Conservation (phyloP, 2,888 invertebrate species). For the Tipula vernalis region DNA sequence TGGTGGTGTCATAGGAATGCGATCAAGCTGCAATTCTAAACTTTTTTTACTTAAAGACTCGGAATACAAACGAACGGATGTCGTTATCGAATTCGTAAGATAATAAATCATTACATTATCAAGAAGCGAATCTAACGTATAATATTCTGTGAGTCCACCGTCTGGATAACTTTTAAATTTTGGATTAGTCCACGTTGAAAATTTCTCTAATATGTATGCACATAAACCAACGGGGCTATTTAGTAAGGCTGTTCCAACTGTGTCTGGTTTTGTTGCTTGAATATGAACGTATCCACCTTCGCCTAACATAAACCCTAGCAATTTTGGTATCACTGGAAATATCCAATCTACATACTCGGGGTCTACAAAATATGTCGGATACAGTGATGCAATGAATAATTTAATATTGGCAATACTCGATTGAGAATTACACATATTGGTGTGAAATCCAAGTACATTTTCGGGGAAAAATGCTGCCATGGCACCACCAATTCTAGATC, state of each 20-base stretch:
- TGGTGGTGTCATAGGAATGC: conserved; percentile 55
- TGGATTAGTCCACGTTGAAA: conserved; percentile 54
- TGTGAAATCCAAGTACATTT: conserved; percentile 43
- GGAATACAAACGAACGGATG: conserved; percentile 56
- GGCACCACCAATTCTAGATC: conserved; percentile 46
- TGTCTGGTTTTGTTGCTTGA: conserved; percentile 82
- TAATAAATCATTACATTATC: conserved; percentile 76
- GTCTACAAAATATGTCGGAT: conserved; percentile 45
- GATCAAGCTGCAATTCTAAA: conserved; percentile 23
- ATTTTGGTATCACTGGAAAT: conserved; percentile 33
- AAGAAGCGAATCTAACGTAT: conserved; percentile 37
- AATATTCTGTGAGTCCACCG: conserved; percentile 48
- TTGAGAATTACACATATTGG: conserved; percentile 45
- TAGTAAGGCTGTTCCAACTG: conserved; percentile 44
- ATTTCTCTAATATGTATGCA: conserved; percentile 83
- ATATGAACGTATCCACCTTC: conserved; percentile 56
- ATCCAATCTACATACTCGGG: conserved; percentile 37
- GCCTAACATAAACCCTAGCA: conserved; percentile 24
- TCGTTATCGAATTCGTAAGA: conserved; percentile 55
- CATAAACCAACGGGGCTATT: conserved; percentile 56
- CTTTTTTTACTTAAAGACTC: conserved; percentile 37
- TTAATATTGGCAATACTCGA: conserved; percentile 29
- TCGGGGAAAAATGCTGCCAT: conserved; percentile 53
- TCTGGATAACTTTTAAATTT: conserved; percentile 40
- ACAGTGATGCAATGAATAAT: conserved; percentile 38